Percentiles rank a stretch among this genome's conserved stretches.
Evolutionary conservation across 2,113 vertebrate species (phyloP).

Genomic region (Anarhynchus alexandrinus): DNA sequence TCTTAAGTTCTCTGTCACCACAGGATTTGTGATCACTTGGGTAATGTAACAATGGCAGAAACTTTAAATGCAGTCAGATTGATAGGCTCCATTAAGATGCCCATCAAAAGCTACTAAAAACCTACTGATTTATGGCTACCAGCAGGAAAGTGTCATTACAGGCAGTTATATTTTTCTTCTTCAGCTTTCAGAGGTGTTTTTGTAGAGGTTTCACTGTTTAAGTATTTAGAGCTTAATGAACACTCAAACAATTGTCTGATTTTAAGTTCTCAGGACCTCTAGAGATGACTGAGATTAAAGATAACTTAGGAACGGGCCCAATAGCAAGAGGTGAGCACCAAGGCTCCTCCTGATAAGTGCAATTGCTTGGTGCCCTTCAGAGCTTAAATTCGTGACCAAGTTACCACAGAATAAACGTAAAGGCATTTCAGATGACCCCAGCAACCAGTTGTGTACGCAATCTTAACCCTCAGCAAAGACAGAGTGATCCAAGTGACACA

Average conservation of each 20-base stretch:
- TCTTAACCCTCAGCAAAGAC: background rate
- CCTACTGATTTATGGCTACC: background rate
- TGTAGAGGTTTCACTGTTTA: background rate
- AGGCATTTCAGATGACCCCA: background rate
- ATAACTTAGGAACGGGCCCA: background rate
- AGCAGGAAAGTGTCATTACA: background rate
- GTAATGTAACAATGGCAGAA: background rate
- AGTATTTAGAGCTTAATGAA: background rate
- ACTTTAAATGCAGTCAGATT: background rate
- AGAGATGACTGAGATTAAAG: background rate
- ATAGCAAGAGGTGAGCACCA: background rate
- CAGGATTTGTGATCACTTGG: background rate
- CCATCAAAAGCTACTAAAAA: slow-evolving; percentile 30
- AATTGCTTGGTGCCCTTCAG: background rate
- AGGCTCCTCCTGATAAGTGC: background rate
- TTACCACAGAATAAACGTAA: background rate
- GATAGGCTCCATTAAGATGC: background rate
- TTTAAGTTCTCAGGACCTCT: background rate
- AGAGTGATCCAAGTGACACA: background rate
- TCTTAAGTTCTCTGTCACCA: background rate
- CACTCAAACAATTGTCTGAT: background rate
- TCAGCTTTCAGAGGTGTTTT: background rate
- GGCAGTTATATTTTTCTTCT: background rate
- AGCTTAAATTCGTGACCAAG: background rate
- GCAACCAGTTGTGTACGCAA: background rate